These are phyloP conservation scores for Bemisia tabaci DNA, from an alignment of 1,140 invertebrate species.

Conservation along the genomic window DNA sequence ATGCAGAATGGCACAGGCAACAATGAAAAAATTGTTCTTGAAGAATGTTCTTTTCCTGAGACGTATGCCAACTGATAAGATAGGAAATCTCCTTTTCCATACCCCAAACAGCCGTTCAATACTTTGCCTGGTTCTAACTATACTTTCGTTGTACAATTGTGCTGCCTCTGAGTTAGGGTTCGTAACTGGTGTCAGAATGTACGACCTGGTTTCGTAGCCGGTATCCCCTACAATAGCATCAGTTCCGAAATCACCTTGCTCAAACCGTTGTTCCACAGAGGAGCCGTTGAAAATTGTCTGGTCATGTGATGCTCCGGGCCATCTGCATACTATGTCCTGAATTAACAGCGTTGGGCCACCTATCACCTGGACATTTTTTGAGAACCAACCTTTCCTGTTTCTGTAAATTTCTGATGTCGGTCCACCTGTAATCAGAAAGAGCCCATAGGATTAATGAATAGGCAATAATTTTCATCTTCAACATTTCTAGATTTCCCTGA, in stretches of 20 bases:
- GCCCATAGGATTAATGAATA: not conserved
- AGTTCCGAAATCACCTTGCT: too few species aligned
- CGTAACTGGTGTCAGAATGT: slow-evolving; percentile 6
- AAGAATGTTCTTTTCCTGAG: slow-evolving; percentile 22
- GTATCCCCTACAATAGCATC: slow-evolving; percentile 1
- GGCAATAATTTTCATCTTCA: too few species aligned
- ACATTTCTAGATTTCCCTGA: too few species aligned
- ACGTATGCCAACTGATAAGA: slow-evolving; percentile 24
- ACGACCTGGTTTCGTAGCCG: not conserved
- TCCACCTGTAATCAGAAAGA: not conserved
- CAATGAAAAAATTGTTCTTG: slow-evolving; percentile 22
- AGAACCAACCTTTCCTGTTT: slow-evolving; percentile 9
- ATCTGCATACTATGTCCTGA: slow-evolving; percentile 6
- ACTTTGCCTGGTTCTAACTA: not conserved
- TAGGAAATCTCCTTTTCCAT: slow-evolving; percentile 30
- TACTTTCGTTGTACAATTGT: slow-evolving; percentile 1
- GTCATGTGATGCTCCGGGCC: slow-evolving; percentile 7
- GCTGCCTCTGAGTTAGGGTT: not conserved
- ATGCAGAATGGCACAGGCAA: slow-evolving; percentile 30
- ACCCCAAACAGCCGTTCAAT: slow-evolving; percentile 23
- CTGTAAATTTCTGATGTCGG: not conserved
- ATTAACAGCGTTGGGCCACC: slow-evolving; percentile 3
- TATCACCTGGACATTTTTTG: slow-evolving; percentile 4
- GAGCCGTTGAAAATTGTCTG: slow-evolving; percentile 6
- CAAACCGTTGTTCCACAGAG: slow-evolving; percentile 1